These are phyloP conservation scores for Tauraco erythrolophus DNA, from an alignment of 2,113 vertebrate genomes.

Conservation along the genomic window DNA sequence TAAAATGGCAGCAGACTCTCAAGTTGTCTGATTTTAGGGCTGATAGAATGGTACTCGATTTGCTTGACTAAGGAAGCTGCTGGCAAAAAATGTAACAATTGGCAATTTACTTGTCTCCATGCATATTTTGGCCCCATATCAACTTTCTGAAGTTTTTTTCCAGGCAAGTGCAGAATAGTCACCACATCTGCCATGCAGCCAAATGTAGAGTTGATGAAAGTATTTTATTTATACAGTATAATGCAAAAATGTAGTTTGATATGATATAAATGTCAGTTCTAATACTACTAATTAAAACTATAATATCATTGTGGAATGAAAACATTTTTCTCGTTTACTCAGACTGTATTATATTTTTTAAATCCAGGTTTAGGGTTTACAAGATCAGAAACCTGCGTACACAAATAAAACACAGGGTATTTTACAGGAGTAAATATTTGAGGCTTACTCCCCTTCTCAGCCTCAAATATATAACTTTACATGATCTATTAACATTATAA, in stretches of 20 bases:
- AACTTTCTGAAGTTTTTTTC: slow-evolving; percentile 46
- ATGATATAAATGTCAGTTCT: background rate
- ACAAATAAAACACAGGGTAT: background rate
- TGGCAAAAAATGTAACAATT: slow-evolving; percentile 62
- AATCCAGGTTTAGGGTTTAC: background rate
- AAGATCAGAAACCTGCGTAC: background rate
- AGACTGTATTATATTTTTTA: background rate
- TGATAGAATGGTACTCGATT: slow-evolving; percentile 65
- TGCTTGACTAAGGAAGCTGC: slow-evolving; percentile 62
- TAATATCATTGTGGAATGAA: background rate
- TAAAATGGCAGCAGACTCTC: slow-evolving; percentile 69
- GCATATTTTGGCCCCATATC: slow-evolving; percentile 40
- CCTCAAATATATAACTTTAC: background rate
- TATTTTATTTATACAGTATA: background rate
- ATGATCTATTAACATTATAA: background rate
- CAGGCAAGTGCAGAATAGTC: background rate
- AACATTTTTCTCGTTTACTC: background rate
- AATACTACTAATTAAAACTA: background rate
- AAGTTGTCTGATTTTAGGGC: slow-evolving; percentile 60
- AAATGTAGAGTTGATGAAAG: background rate
- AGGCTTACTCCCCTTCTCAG: background rate
- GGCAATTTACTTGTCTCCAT: slow-evolving; percentile 39
- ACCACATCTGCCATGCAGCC: background rate
- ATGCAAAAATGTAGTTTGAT: background rate
- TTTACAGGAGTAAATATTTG: background rate